A percentile compares a stretch with the other conserved stretches of the same genome.
Conservation (phyloP, 2,888 invertebrate species). For the Apodemia duryi region DNA sequence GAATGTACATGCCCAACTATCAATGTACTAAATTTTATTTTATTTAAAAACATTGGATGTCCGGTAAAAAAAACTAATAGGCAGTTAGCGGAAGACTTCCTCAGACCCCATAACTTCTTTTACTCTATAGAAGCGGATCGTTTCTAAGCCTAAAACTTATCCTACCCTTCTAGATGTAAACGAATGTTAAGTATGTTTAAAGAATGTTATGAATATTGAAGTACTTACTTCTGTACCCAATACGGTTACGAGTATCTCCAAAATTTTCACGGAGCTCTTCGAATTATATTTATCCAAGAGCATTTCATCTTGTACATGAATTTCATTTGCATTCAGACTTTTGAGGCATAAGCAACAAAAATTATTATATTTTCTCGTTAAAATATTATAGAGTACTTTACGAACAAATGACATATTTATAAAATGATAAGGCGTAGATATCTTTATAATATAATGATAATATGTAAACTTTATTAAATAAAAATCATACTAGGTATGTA, state of each 20-base stretch:
- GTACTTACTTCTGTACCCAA: constrained; percentile 47
- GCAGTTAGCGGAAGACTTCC: too few species aligned
- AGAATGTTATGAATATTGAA: not conserved
- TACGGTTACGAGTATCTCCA: constrained; percentile 43
- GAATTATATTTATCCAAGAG: constrained; percentile 31
- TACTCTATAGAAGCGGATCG: too few species aligned
- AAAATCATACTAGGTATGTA: too few species aligned
- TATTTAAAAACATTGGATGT: too few species aligned
- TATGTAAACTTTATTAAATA: too few species aligned
- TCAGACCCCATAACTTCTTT: too few species aligned
- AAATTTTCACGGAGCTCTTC: constrained; percentile 38
- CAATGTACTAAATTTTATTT: too few species aligned
- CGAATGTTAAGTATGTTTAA: not conserved
- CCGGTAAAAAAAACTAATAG: too few species aligned
- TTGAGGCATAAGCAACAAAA: constrained; percentile 56
- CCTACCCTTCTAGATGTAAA: not conserved
- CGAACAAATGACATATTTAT: constrained; percentile 3
- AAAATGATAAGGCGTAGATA: not conserved
- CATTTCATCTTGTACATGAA: constrained; percentile 45
- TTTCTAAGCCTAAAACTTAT: not conserved
- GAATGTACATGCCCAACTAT: too few species aligned
- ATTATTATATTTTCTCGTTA: constrained; percentile 42
- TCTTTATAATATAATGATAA: too few species aligned
- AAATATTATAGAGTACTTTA: constrained; percentile 39
- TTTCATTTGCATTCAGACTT: constrained; percentile 32